Conservation (phyloP, 2,888 invertebrate genomes). For the Malacosoma neustria region DNA sequence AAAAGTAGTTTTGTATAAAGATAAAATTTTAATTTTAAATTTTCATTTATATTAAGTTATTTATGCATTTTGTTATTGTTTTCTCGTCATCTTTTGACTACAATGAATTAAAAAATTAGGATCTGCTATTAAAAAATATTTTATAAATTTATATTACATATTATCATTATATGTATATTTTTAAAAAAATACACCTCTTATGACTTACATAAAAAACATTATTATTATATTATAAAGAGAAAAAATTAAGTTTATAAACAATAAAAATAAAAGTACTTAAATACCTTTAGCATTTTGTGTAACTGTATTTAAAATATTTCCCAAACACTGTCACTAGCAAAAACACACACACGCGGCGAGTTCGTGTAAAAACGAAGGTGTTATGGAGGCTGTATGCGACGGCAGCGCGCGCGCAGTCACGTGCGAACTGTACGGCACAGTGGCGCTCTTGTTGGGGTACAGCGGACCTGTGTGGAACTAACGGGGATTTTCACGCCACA, state of each 20-base stretch:
- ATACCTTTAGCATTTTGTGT: conserved; percentile 5
- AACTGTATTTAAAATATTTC: not conserved
- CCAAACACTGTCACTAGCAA: conserved; percentile 15
- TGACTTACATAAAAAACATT: no score
- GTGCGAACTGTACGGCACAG: conserved; percentile 32
- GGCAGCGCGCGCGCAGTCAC: conserved; percentile 60
- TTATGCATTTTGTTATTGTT: no score
- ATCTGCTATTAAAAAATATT: no score
- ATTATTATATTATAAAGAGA: no score
- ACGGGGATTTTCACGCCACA: conserved; percentile 53
- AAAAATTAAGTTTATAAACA: no score
- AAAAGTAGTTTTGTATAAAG: conserved; percentile 10
- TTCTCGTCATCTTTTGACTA: no score
- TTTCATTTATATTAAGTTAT: no score
- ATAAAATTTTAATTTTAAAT: conserved; percentile 11
- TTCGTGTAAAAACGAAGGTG: conserved; percentile 36
- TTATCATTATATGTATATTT: no score
- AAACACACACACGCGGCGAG: conserved; percentile 50
- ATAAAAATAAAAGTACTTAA: no score
- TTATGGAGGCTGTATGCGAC: conserved; percentile 63
- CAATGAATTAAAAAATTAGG: no score
- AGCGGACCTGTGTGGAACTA: conserved; percentile 44
- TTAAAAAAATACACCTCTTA: no score
- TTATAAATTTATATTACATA: no score
- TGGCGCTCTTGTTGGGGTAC: conserved; percentile 46